These are phyloP conservation scores for Caenorhabditis angaria DNA, from an alignment of 2,888 invertebrate genomes.

Conservation along the genomic window DNA sequence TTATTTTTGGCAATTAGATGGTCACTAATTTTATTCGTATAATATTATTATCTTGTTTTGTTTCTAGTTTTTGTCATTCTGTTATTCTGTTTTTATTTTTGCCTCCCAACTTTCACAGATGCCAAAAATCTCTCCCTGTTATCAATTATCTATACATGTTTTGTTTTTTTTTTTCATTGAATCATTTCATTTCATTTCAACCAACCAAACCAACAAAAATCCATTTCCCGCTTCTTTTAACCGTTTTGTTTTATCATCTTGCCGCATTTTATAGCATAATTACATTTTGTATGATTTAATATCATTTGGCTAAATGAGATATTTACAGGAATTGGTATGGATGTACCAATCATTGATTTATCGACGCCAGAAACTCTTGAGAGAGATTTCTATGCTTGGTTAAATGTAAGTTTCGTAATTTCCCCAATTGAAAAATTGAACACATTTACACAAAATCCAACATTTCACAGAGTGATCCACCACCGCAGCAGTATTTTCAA, in stretches of 20 bases:
- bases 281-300: conserved; percentile 3
- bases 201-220: too few relatives aligned
- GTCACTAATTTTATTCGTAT: too few relatives aligned
- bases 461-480: conserved; percentile 36
- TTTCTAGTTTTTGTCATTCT: conserved; percentile 23
- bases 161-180: not conserved
- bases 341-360: conserved; percentile 62
- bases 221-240: conserved; percentile 39
- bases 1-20: not conserved
- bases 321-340: conserved; percentile 17
- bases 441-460: not conserved
- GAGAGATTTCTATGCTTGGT: conserved; percentile 69
- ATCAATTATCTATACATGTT: not conserved
- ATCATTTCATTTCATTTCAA: too few relatives aligned
- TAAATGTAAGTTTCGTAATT: conserved; percentile 48
- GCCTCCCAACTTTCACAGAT: conserved; percentile 7
- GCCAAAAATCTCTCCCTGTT: not conserved
- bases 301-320: conserved; percentile 6
- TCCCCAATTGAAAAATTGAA: not conserved
- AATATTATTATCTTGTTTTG: conserved; percentile 10
- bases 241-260: conserved; percentile 17
- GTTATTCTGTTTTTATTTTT: conserved; percentile 26
- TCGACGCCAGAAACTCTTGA: conserved; percentile 68
- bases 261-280: not conserved
- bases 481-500: conserved; percentile 8